Percentiles rank a stretch among this genome's conserved stretches.
Conservation (phyloP, 1,140 invertebrate genomes). For the Eulimnadia texana region DNA sequence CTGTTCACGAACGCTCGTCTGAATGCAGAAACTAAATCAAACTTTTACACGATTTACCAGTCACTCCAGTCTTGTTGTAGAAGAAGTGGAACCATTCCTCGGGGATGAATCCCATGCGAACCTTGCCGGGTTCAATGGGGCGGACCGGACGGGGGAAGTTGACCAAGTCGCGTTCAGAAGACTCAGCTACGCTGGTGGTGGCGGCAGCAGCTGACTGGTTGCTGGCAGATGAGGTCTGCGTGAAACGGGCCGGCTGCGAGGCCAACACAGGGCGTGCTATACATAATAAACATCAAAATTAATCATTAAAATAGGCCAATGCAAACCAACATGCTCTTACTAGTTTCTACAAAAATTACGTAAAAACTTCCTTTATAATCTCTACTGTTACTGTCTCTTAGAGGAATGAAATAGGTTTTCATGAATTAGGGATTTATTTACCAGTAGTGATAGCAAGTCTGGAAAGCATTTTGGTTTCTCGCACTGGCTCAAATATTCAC, state of each 20-base stretch:
- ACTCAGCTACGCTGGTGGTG: background rate
- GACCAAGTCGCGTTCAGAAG: slow-evolving; percentile 31
- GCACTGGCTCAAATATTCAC: background rate
- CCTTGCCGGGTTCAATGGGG: slow-evolving; percentile 48
- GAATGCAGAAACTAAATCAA: background rate
- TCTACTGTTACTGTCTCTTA: too few relatives aligned
- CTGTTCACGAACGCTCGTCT: slow-evolving; percentile 36
- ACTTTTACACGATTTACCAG: slow-evolving; percentile 35
- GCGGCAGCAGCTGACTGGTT: slow-evolving; percentile 7
- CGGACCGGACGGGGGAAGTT: slow-evolving; percentile 53
- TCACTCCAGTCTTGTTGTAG: slow-evolving; percentile 79
- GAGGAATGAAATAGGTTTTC: background rate
- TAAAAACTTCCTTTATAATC: background rate
- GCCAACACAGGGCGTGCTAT: slow-evolving; percentile 8
- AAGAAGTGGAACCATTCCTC: slow-evolving; percentile 90
- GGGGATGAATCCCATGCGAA: slow-evolving; percentile 74
- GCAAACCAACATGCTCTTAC: too few relatives aligned
- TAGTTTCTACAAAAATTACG: too few relatives aligned
- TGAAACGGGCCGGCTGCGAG: background rate
- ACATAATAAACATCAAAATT: background rate
- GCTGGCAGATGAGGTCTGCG: slow-evolving; percentile 1
- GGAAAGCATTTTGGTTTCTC: background rate
- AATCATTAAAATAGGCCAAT: too few relatives aligned
- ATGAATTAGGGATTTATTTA: background rate
- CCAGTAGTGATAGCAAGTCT: slow-evolving; percentile 1